Evolutionary conservation across 2,797 vertebrate species (phyloP).

Genomic region (Propithecus deckenii): DNA sequence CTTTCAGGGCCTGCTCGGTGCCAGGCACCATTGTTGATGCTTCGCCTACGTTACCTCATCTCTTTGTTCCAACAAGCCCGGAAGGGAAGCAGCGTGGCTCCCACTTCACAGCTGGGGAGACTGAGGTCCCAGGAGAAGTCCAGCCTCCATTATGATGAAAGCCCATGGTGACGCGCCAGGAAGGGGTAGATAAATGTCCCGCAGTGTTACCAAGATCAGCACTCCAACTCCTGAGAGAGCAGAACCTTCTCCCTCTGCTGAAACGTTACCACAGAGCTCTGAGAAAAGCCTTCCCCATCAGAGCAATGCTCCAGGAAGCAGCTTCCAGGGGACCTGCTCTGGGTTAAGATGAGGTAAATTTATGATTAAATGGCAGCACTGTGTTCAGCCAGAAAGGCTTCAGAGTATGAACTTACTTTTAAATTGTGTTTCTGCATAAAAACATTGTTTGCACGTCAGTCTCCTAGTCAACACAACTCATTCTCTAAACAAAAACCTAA

Average conservation of each 20-base stretch:
- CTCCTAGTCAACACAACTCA: neutral
- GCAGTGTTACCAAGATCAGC: neutral
- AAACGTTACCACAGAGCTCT: neutral
- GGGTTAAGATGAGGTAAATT: neutral
- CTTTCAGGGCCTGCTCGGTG: neutral
- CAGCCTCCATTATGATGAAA: rapidly evolving
- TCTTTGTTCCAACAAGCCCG: neutral
- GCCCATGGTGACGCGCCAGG: neutral
- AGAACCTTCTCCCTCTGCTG: neutral
- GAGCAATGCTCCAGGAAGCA: neutral
- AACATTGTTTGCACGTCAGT: neutral
- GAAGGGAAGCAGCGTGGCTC: neutral
- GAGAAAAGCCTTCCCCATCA: neutral
- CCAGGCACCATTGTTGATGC: neutral
- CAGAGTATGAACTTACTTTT: neutral
- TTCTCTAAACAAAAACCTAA: neutral
- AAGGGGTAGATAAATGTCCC: neutral
- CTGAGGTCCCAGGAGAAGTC: neutral
- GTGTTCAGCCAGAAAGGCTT: neutral
- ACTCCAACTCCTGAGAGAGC: neutral
- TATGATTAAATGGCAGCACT: neutral
- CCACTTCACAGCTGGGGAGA: neutral
- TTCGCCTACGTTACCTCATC: neutral
- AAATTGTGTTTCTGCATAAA: neutral
- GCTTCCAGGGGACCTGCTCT: neutral